phyloP scores from a whole-genome alignment of 2,113 vertebrate species.

The Neodontobutis hainanensis region DNA sequence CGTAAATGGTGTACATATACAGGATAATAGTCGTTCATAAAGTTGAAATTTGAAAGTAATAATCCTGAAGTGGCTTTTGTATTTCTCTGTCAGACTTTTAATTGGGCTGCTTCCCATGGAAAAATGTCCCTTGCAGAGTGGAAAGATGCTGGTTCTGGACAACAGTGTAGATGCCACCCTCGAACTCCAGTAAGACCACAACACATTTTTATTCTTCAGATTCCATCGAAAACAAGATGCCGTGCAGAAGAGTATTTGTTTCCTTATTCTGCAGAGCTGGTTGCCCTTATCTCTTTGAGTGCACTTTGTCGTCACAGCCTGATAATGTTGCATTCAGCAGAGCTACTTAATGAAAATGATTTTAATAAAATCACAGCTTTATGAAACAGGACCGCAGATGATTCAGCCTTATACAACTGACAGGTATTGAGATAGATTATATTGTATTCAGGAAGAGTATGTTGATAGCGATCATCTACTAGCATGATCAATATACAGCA shows the following conservation, averaged over 20 bases:
- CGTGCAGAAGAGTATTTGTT: not conserved
- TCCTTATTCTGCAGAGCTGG: not conserved
- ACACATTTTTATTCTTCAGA: not conserved
- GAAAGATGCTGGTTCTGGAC: conserved; percentile 34
- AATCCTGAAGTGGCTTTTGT: too few species aligned
- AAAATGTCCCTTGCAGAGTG: conserved; percentile 47
- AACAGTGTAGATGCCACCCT: conserved; percentile 54
- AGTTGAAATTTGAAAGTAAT: too few species aligned
- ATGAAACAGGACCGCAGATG: not conserved
- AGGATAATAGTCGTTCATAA: too few species aligned
- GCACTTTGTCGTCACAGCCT: too few species aligned
- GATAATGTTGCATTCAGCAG: too few species aligned
- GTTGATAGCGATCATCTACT: too few species aligned
- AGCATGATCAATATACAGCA: too few species aligned
- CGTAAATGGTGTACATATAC: too few species aligned
- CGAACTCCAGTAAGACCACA: conserved; percentile 53
- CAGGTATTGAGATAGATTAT: not conserved
- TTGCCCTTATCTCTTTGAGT: too few species aligned
- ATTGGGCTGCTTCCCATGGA: conserved; percentile 58
- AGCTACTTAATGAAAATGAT: not conserved
- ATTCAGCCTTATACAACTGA: not conserved
- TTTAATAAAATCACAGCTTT: not conserved
- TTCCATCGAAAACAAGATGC: conserved; percentile 2
- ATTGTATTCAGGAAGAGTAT: not conserved
- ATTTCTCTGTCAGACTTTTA: conserved; percentile 40